phyloP scores from a whole-genome alignment of 1,140 invertebrate species.

The Diachasmimorpha longicaudata region DNA sequence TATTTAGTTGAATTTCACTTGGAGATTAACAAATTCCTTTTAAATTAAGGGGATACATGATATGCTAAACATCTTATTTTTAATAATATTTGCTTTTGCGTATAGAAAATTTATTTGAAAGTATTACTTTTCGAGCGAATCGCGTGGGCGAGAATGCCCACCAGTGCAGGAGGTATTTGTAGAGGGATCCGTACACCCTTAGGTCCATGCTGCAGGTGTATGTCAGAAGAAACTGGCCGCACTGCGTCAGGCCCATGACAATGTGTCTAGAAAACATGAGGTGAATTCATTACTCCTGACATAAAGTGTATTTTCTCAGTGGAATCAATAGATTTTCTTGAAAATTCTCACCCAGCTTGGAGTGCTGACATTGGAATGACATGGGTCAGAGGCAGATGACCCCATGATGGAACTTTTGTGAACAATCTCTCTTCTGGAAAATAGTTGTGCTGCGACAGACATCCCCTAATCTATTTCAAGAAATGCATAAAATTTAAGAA shows the following conservation, averaged over 20 bases:
- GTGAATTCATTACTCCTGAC: background rate
- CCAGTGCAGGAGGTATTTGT: constrained; percentile 74
- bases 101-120: too few species aligned
- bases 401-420: constrained; percentile 55
- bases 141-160: constrained; percentile 73
- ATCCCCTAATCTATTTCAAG: constrained; percentile 52
- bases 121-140: constrained; percentile 63
- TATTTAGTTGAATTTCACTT: too few species aligned
- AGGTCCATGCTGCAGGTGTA: constrained; percentile 75
- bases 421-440: constrained; percentile 58
- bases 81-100: too few species aligned
- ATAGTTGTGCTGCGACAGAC: constrained; percentile 54
- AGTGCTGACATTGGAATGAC: constrained; percentile 59
- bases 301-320: background rate
- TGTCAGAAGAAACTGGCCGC: constrained; percentile 89
- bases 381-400: constrained; percentile 51
- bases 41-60: too few species aligned
- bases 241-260: constrained; percentile 91
- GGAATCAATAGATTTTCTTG: background rate
- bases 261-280: constrained; percentile 70
- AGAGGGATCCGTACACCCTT: constrained; percentile 53
- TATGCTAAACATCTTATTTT: too few species aligned
- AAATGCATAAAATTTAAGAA: too few species aligned
- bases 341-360: constrained; percentile 54
- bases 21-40: too few species aligned